Evolutionary conservation across 2,888 invertebrate species (phyloP), one percentile per base, ranked within the genome.

Genomic region (Cephus rjabovi): DNA sequence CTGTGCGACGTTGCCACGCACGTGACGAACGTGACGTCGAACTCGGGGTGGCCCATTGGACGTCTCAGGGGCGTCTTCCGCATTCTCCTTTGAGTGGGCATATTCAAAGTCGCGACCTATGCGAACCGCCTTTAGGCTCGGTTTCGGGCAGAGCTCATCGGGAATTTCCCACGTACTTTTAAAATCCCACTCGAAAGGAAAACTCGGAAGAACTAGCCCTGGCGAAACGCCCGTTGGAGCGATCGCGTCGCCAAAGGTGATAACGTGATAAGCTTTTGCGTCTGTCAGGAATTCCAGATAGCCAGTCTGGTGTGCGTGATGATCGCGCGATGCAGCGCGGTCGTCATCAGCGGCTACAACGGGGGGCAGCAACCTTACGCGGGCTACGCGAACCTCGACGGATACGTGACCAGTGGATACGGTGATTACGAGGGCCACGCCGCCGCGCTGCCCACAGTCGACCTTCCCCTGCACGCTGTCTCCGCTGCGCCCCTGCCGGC

Each of bases 391-490:
- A 85, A 85, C 70, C 86, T 89, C 75, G 90, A 89, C n/a, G 90
- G 87, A 69, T 89, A 88, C 78, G 76, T 79, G 2, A 40, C 15
- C 40, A 75, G 70, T 37, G 81, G 83, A 69, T 81, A 83, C 3
- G 80, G 82, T n/a, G 87, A 85, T 30, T 87, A 87, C 77, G 88
- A 87, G 35, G 87, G 85, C 69, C 90, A 91, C 81, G 83, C 84
- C 81, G 83, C 84, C 30, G 89, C 89, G 23, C 79, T 90, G 23
- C 91, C 91, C 2, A 91, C 90, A 4, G 89, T 91, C 15, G 89
- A 89, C 4, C 90, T 91, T 23, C 91, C 91, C 37, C 83, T 90
- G 30, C 91, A 91, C 81, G 82, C 91, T 34, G 91, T 91, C 15
- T 91, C 91, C 73, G 91, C 91, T 0, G 85, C 90, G 1, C 91